Percentiles rank a stretch among this genome's conserved stretches.
Evolutionary conservation across 2,113 vertebrate genomes (phyloP).

Genomic region (Tympanuchus pallidicinctus): DNA sequence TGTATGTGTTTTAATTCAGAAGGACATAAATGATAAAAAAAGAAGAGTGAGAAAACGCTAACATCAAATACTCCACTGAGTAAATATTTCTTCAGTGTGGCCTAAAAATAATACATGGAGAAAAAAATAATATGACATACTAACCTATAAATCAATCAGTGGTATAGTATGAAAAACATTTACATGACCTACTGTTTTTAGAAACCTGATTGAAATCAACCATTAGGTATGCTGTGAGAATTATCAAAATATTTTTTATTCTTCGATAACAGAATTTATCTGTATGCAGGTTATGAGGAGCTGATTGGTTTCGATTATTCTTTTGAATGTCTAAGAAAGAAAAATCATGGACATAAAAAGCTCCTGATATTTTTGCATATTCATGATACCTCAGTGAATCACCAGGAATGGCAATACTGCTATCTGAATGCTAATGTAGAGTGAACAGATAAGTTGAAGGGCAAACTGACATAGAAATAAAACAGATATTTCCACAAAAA

Average conservation of each 20-base stretch:
- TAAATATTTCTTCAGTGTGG: not conserved
- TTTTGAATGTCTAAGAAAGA: conserved; percentile 68
- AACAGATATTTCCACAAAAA: conserved; percentile 28
- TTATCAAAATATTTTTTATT: conserved; percentile 32
- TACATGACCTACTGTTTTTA: not conserved
- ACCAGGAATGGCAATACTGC: conserved; percentile 50
- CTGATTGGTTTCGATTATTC: conserved; percentile 69
- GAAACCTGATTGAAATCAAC: conserved; percentile 39
- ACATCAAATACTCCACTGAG: not conserved
- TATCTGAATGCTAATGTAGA: conserved; percentile 73
- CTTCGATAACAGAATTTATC: conserved; percentile 26
- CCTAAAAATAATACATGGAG: not conserved
- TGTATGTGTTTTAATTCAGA: not conserved
- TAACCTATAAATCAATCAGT: conserved; percentile 17
- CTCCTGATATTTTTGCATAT: conserved; percentile 71
- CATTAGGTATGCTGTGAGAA: conserved; percentile 10
- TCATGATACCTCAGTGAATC: conserved; percentile 75
- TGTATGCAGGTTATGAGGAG: conserved; percentile 61
- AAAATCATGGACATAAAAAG: conserved; percentile 68
- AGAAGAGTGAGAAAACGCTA: not conserved
- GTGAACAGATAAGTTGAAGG: conserved; percentile 73
- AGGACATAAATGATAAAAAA: not conserved
- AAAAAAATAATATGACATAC: conserved; percentile 17
- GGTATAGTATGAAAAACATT: not conserved
- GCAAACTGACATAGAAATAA: conserved; percentile 67